phyloP scores from a whole-genome alignment of 2,888 invertebrate genomes.

The Ornithoptera priamus region DNA sequence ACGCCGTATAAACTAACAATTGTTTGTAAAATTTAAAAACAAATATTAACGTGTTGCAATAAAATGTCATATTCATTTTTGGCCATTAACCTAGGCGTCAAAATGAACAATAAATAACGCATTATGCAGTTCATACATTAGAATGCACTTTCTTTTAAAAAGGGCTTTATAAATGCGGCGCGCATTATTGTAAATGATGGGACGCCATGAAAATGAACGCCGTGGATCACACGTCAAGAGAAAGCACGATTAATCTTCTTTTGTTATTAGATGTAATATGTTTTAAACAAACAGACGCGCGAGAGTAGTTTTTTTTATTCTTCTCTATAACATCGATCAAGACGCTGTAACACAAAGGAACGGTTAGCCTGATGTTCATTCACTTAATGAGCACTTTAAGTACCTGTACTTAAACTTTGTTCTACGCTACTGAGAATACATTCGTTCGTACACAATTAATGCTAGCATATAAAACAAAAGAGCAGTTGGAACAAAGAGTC shows the following conservation, averaged over 20 bases:
- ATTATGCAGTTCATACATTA: slow-evolving; percentile 49
- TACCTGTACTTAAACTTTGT: slow-evolving; percentile 7
- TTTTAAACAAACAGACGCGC: slow-evolving; percentile 44
- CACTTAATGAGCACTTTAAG: not conserved
- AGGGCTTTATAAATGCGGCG: slow-evolving; percentile 32
- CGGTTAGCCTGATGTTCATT: not conserved
- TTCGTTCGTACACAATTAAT: not conserved
- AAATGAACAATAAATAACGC: slow-evolving; percentile 42
- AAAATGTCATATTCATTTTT: not conserved
- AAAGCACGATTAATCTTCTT: slow-evolving; percentile 66
- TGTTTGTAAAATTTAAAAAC: not conserved
- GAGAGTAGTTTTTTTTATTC: slow-evolving; percentile 31
- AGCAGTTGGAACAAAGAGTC: not conserved
- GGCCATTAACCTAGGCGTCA: not conserved
- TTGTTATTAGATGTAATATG: slow-evolving; percentile 58
- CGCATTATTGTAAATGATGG: slow-evolving; percentile 53
- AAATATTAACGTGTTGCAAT: not conserved
- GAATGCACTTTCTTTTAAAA: slow-evolving; percentile 55
- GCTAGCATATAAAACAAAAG: not conserved
- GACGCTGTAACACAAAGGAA: slow-evolving; percentile 18
- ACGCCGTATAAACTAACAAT: not conserved
- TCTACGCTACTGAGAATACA: not conserved
- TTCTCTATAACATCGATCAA: slow-evolving; percentile 20
- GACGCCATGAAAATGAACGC: slow-evolving; percentile 50
- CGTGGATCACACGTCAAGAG: slow-evolving; percentile 59